Conservation (phyloP, 2,888 invertebrate genomes). For the Heliconius charithonia region DNA sequence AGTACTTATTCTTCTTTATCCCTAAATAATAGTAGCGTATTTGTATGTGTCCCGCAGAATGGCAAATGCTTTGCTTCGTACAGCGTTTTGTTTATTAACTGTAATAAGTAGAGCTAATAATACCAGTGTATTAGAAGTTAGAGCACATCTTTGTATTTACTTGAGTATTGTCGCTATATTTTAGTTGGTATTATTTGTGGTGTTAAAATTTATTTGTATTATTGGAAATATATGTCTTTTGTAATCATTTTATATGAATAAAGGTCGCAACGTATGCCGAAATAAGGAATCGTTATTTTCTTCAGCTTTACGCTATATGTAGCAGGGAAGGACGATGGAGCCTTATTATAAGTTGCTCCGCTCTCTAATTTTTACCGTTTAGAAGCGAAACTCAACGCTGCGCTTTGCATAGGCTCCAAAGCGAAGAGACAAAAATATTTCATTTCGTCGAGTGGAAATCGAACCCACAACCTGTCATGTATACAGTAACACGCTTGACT, state of each 20-base stretch:
- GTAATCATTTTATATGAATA: background rate
- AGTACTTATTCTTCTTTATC: conserved; percentile 38
- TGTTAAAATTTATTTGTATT: background rate
- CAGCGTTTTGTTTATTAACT: conserved; percentile 30
- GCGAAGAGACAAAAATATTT: no score
- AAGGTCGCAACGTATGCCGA: background rate
- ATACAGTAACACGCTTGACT: no score
- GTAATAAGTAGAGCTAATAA: conserved; percentile 17
- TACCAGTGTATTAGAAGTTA: conserved; percentile 1
- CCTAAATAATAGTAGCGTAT: conserved; percentile 36
- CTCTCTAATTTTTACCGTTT: no score
- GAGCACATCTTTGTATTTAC: background rate
- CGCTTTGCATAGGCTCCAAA: no score
- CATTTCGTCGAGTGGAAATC: no score
- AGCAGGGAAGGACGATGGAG: no score
- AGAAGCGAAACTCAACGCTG: no score
- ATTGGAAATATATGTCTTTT: background rate
- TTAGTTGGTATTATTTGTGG: background rate
- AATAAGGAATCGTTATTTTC: background rate
- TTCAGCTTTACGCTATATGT: no score
- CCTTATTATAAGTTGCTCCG: no score
- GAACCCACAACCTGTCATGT: no score
- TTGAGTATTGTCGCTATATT: background rate
- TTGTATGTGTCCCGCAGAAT: conserved; percentile 34
- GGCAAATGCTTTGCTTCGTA: conserved; percentile 25